Evolutionary conservation across 2,888 invertebrate species (phyloP).

Genomic region (Nematopogon swammerdamellus): DNA sequence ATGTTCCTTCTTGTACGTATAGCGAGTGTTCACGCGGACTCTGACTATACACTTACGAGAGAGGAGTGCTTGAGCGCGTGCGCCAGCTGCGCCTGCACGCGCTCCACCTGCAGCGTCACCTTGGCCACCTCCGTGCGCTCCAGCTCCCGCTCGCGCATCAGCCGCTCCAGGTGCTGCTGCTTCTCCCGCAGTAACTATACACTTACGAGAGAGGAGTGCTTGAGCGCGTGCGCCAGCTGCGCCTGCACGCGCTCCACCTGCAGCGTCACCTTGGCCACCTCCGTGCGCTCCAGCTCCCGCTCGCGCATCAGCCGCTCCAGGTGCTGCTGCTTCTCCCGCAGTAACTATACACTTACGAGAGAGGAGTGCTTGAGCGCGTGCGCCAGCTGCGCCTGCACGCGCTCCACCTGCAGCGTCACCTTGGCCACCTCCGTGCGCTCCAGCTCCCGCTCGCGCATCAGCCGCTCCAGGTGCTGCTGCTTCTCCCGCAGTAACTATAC

Average conservation of each 20-base stretch:
- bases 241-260: constrained; percentile 78
- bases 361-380: constrained; percentile 13
- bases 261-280: constrained; percentile 78
- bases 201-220: constrained; percentile 9
- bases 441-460: constrained; percentile 87
- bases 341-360: constrained; percentile 48
- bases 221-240: constrained; percentile 36
- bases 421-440: constrained; percentile 87
- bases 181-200: constrained; percentile 87
- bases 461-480: constrained; percentile 88
- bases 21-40: no score
- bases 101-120: constrained; percentile 76
- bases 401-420: constrained; percentile 76
- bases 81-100: constrained; percentile 64
- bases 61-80: constrained; percentile 13
- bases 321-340: constrained; percentile 93
- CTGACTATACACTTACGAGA: constrained; percentile 13
- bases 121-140: constrained; percentile 87
- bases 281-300: constrained; percentile 84
- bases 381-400: constrained; percentile 64
- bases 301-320: constrained; percentile 90
- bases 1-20: no score
- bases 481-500: constrained; percentile 87
- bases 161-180: constrained; percentile 88
- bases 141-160: constrained; percentile 87